phyloP scores from a whole-genome alignment of 2,113 vertebrate species.

The Pygoscelis adeliae region DNA sequence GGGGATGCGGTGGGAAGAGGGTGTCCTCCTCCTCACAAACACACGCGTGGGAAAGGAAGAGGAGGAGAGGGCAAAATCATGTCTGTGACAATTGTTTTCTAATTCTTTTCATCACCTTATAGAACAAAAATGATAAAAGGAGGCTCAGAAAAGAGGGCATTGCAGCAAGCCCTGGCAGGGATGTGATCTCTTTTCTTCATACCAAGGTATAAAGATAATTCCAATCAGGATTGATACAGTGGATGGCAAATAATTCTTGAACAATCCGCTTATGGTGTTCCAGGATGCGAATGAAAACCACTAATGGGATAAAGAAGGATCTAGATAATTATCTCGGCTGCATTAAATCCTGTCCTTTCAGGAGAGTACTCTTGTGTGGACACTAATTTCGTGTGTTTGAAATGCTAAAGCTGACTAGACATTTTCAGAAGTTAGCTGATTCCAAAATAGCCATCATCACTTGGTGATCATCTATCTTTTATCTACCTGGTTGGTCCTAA shows the following conservation, averaged over 20 bases:
- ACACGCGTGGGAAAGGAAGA: not conserved
- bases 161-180: slow-evolving; percentile 24
- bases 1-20: not conserved
- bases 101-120: not conserved
- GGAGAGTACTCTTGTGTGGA: slow-evolving; percentile 35
- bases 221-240: slow-evolving; percentile 63
- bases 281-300: slow-evolving; percentile 73
- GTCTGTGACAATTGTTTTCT: not conserved
- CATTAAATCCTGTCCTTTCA: slow-evolving; percentile 58
- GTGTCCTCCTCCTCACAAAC: not conserved
- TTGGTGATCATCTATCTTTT: not conserved
- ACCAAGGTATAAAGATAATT: slow-evolving; percentile 68
- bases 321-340: slow-evolving; percentile 75
- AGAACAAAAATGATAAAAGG: not conserved
- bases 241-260: slow-evolving; percentile 72
- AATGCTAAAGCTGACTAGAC: slow-evolving; percentile 19
- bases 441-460: not conserved
- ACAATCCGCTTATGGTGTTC: slow-evolving; percentile 75
- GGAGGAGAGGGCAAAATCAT: not conserved
- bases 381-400: slow-evolving; percentile 10
- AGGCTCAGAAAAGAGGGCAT: slow-evolving; percentile 43
- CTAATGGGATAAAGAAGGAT: slow-evolving; percentile 79
- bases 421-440: slow-evolving; percentile 2
- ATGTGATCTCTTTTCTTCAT: slow-evolving; percentile 68
- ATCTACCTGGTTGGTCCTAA: not conserved